Conservation (phyloP, 2,113 vertebrate species). For the Pituophis catenifer region DNA sequence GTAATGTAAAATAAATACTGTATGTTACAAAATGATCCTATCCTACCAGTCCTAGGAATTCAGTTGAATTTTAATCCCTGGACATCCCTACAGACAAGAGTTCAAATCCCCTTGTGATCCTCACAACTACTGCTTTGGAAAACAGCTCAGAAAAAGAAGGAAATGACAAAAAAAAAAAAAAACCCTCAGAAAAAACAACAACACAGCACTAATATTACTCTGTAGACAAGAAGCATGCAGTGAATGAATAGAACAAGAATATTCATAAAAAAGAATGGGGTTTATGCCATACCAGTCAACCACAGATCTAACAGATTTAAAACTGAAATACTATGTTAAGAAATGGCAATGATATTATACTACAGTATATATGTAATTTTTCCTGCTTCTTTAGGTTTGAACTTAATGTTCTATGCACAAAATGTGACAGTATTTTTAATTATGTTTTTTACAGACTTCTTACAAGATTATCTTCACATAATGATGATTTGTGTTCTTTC, state of each 20-base stretch:
- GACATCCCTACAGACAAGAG: background rate
- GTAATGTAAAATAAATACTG: background rate
- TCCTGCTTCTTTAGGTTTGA: slow-evolving; percentile 4
- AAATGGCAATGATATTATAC: background rate
- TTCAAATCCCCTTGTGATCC: background rate
- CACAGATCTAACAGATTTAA: background rate
- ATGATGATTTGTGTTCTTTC: background rate
- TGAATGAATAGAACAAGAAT: background rate
- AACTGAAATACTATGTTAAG: slow-evolving; percentile 3
- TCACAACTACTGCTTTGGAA: background rate
- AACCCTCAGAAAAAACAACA: background rate
- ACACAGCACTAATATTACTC: background rate
- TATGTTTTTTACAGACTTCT: background rate
- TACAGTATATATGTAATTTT: background rate
- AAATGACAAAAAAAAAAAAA: background rate
- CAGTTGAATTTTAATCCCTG: background rate
- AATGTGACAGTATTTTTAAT: background rate
- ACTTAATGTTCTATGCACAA: background rate
- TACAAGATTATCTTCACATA: background rate
- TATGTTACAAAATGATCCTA: background rate
- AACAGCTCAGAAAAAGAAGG: background rate
- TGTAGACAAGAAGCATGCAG: background rate
- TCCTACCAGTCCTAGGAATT: background rate
- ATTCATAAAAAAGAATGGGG: background rate
- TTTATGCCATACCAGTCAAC: background rate